A percentile compares a stretch with the other conserved stretches of the same genome.
These are phyloP conservation scores for Hermaeophaga mercurialis DNA, from an alignment of 2,888 invertebrate species.

Conservation along the genomic window DNA sequence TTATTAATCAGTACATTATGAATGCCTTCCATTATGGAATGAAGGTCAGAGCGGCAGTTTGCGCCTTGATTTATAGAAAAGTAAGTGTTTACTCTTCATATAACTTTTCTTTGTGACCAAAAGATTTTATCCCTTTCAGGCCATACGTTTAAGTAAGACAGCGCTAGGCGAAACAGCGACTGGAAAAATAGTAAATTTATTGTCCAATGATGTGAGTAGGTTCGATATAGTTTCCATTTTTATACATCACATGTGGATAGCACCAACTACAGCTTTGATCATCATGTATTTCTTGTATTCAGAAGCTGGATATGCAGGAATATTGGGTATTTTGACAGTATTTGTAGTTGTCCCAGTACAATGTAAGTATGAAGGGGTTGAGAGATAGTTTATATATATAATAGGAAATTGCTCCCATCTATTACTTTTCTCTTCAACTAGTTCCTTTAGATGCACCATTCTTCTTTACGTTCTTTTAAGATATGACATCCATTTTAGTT, in stretches of 20 bases:
- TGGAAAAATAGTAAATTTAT: conserved; percentile 90
- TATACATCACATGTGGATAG: conserved; percentile 86
- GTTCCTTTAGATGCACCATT: too few relatives aligned
- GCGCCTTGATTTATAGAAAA: conserved; percentile 86
- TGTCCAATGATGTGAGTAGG: conserved; percentile 92
- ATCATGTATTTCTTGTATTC: conserved; percentile 80
- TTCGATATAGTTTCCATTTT: conserved; percentile 86
- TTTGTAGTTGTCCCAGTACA: conserved; percentile 84
- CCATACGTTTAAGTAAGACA: conserved; percentile 71
- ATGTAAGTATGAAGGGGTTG: conserved; percentile 59
- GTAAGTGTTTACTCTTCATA: too few relatives aligned
- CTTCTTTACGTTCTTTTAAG: too few relatives aligned
- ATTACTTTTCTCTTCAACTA: too few relatives aligned
- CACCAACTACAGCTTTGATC: conserved; percentile 70
- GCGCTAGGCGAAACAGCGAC: conserved; percentile 76
- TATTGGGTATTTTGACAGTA: conserved; percentile 80
- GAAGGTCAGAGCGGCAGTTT: conserved; percentile 80
- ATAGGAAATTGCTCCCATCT: too few relatives aligned
- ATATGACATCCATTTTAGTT: too few relatives aligned
- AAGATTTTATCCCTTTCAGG: too few relatives aligned
- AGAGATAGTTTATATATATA: conserved; percentile 2
- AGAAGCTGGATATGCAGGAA: conserved; percentile 72
- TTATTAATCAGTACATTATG: conserved; percentile 70
- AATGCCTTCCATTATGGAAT: conserved; percentile 78
- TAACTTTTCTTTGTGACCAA: too few relatives aligned